These are phyloP conservation scores for Aleiodes leptofemur DNA, from an alignment of 2,888 invertebrate species.

Conservation along the genomic window DNA sequence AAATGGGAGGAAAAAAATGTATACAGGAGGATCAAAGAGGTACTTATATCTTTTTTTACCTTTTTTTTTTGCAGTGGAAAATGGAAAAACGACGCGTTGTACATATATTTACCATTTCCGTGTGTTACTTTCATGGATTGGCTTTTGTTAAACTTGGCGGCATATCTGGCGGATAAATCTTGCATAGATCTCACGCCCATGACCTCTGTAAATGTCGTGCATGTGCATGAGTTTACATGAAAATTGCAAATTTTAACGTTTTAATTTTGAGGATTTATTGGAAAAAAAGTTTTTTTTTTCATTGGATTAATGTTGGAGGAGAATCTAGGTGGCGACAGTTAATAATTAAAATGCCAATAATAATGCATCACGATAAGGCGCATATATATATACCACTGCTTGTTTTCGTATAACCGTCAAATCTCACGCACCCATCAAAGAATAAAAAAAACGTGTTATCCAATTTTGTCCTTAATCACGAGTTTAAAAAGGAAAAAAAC, in stretches of 20 bases:
- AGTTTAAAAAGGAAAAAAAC: too few relatives aligned
- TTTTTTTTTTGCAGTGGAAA: constrained; percentile 33
- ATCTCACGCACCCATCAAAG: constrained; percentile 39
- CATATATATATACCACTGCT: constrained; percentile 7
- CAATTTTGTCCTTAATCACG: too few relatives aligned
- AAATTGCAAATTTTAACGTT: neutral
- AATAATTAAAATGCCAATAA: constrained; percentile 35
- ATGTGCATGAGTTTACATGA: constrained; percentile 38
- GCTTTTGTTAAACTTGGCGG: constrained; percentile 41
- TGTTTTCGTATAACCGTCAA: constrained; percentile 21
- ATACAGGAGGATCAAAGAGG: constrained; percentile 32
- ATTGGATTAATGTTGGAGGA: too few relatives aligned
- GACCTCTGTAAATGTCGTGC: constrained; percentile 68
- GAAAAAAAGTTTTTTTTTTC: too few relatives aligned
- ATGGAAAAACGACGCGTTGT: constrained; percentile 27
- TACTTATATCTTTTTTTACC: neutral
- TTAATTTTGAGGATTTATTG: constrained; percentile 50
- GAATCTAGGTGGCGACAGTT: constrained; percentile 27
- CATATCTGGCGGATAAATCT: constrained; percentile 64
- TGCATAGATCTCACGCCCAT: constrained; percentile 71
- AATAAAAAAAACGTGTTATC: too few relatives aligned
- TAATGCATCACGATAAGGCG: constrained; percentile 28
- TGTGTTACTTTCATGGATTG: constrained; percentile 48
- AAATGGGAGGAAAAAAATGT: constrained; percentile 24
- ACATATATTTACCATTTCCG: constrained; percentile 42